Conservation (phyloP, 1,140 invertebrate species). For the Caenorhabditis briggsae region DNA sequence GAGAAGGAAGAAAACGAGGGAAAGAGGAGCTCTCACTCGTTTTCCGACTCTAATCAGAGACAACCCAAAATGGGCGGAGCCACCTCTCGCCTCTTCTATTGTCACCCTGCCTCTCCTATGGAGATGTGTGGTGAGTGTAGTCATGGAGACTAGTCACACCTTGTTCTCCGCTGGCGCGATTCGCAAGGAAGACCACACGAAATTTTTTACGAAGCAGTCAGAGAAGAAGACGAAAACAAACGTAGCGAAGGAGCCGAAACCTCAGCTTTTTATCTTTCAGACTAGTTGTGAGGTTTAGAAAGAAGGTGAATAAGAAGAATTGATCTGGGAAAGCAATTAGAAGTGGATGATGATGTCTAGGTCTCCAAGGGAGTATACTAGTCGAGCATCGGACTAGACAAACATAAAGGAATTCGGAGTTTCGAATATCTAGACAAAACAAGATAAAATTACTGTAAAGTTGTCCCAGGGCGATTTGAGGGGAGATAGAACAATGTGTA, state of each 20-base stretch:
- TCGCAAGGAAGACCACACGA: not conserved
- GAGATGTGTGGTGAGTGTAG: not conserved
- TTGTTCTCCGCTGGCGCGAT: not conserved
- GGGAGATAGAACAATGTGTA: no score
- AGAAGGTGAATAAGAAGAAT: not conserved
- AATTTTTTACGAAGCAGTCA: not conserved
- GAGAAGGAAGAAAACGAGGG: not conserved
- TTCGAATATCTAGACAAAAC: no score
- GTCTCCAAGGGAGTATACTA: no score
- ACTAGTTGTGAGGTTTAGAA: not conserved
- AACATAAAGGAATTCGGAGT: no score
- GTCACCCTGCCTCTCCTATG: not conserved
- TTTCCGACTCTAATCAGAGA: constrained; percentile 2
- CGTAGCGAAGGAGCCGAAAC: no score
- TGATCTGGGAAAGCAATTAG: no score
- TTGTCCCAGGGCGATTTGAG: no score
- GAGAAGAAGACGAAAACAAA: constrained; percentile 11
- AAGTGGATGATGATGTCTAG: no score
- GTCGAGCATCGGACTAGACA: no score
- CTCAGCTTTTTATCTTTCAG: no score
- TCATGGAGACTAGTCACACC: not conserved
- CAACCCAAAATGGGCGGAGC: constrained; percentile 31
- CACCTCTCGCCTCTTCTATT: constrained; percentile 4
- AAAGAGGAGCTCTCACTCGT: not conserved
- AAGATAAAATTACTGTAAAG: no score